Evolutionary conservation across 2,113 vertebrate genomes (phyloP), one percentile per base, ranked within the genome.

Genomic region (Melanerpes formicivorus): DNA sequence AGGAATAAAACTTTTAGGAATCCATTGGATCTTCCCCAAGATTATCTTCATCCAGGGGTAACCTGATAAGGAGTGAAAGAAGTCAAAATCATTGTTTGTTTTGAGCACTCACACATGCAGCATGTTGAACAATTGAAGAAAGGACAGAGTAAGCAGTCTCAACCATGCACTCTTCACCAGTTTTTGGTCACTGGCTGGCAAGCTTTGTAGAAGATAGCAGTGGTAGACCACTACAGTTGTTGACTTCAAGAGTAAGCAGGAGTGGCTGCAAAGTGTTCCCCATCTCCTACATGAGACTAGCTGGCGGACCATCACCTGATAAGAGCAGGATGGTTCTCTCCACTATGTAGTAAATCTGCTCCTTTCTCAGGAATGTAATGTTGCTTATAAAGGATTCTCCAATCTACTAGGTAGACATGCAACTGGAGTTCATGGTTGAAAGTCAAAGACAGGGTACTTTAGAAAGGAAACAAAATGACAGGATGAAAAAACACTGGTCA

Each of bases 31-130:
- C 18, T 80, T 80, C 32, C 23, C 11, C 19, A 46, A 66, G 9
- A 55, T 42, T 84, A 23, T 22, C 26, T 30, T 46, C 29, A 55
- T 58, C 14, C 40, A 70, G 5, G 12, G 18, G 0, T 25, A 83
- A 62, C 1, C 0, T 9, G 5, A 37, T 5, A 65, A 40, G 11
- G 74, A 75, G 3, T 18, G 5, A 79, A 3, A 2, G 11, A 72
- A 25, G 13, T 26, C 37, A 69, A 87, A 25, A 82, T 12, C 2
- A 7, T 9, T 22, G n/a, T 15, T 80, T 2, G 2, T 63, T 81
- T 91, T 73, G 26, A 82, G 5, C 17, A 22, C 12, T 67, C 63
- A 30, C 2, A 7, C 10, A 23, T 5, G 11, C 6, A 46, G 4
- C 29, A 18, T 26, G 42, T 60, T 11, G 80, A 79, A 54, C 5